A percentile compares a stretch with the other conserved stretches of the same genome.
Evolutionary conservation across 1,140 invertebrate species (phyloP).

Genomic region (Saccostrea cuccullata): DNA sequence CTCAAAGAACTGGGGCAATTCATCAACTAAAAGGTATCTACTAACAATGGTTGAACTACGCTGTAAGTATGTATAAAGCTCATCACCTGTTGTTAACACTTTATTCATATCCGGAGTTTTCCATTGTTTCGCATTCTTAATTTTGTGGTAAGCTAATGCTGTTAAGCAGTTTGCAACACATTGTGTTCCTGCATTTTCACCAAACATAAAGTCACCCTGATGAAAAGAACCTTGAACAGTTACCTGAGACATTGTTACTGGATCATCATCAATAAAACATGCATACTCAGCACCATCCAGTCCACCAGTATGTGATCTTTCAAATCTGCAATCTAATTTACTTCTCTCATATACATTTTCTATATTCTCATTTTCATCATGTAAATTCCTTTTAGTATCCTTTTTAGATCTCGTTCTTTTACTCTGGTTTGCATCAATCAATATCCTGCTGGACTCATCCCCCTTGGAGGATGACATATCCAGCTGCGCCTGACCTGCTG

Average conservation of each 20-base stretch:
- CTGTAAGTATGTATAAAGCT: conserved; percentile 22
- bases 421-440: neutral
- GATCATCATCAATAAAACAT: neutral
- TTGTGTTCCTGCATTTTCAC: conserved; percentile 39
- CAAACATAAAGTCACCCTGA: conserved; percentile 34
- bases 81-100: conserved; percentile 38
- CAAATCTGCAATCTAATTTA: neutral
- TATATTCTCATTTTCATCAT: neutral
- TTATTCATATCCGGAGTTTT: conserved; percentile 1
- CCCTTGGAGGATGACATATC: neutral
- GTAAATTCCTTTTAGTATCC: neutral
- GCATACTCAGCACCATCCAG: neutral
- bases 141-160: conserved; percentile 22
- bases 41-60: neutral
- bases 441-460: conserved; percentile 8
- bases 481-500: neutral
- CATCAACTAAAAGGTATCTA: neutral
- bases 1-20: neutral
- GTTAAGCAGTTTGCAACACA: conserved; percentile 46
- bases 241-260: neutral
- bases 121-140: conserved; percentile 28
- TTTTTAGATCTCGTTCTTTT: neutral
- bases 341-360: neutral
- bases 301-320: neutral
- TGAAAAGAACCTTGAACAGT: conserved; percentile 42